Conservation (phyloP, 2,797 vertebrate species). For the Prionace glauca region DNA sequence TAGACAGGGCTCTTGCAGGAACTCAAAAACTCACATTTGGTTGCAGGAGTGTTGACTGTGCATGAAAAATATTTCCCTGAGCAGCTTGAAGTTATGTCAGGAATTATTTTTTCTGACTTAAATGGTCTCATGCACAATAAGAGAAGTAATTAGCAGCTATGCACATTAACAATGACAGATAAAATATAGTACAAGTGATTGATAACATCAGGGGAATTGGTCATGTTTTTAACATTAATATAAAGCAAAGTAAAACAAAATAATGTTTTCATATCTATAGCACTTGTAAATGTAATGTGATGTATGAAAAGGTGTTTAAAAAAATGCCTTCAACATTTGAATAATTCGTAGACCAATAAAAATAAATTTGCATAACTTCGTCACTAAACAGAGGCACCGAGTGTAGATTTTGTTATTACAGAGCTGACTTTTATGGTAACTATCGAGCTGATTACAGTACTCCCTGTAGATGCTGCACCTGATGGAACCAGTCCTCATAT, state of each 20-base stretch:
- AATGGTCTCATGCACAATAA: background rate
- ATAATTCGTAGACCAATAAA: background rate
- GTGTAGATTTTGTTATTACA: background rate
- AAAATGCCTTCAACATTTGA: background rate
- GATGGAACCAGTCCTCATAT: background rate
- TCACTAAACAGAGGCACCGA: background rate
- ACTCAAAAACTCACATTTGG: background rate
- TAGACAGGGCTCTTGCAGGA: background rate
- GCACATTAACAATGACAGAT: background rate
- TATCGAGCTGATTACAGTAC: background rate
- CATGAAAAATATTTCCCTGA: background rate
- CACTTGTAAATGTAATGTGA: background rate
- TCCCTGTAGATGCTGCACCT: background rate
- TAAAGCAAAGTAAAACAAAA: background rate
- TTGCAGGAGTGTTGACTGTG: background rate
- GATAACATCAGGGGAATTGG: background rate
- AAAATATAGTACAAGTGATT: background rate
- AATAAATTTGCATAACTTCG: background rate
- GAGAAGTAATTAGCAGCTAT: background rate
- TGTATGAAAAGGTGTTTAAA: background rate
- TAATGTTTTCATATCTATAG: background rate
- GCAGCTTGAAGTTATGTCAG: background rate
- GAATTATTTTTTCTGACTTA: background rate
- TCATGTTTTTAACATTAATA: background rate
- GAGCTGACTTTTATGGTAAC: background rate